phyloP scores from a whole-genome alignment of 2,888 invertebrate genomes.

The Vanessa cardui region DNA sequence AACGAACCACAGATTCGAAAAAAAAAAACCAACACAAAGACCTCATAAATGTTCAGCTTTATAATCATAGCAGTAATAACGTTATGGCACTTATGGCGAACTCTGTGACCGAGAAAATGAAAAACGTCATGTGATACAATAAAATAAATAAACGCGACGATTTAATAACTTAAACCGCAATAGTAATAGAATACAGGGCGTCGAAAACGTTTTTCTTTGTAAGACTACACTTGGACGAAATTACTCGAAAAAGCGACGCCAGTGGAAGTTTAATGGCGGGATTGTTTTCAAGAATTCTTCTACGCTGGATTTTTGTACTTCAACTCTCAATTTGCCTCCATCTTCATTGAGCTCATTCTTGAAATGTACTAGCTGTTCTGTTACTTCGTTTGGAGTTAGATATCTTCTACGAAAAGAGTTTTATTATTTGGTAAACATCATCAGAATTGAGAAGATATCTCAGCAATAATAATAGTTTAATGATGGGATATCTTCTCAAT shows the following conservation, averaged over 20 bases:
- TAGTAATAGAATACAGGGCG: constrained; percentile 45
- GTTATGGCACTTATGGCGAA: too few relatives aligned
- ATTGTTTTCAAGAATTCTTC: constrained; percentile 36
- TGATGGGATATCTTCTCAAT: too few relatives aligned
- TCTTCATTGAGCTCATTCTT: constrained; percentile 16
- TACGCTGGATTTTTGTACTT: constrained; percentile 20
- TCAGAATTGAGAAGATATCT: too few relatives aligned
- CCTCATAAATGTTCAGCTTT: too few relatives aligned
- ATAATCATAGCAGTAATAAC: too few relatives aligned
- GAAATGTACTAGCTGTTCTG: not conserved
- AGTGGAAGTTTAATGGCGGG: constrained; percentile 41
- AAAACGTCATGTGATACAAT: not conserved
- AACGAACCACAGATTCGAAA: too few relatives aligned
- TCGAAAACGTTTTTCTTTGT: constrained; percentile 55
- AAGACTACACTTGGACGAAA: constrained; percentile 52
- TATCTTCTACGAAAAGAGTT: too few relatives aligned
- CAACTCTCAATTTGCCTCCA: constrained; percentile 24
- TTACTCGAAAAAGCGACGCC: constrained; percentile 44
- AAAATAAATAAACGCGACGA: constrained; percentile 21
- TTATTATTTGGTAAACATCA: too few relatives aligned
- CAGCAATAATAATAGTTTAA: too few relatives aligned
- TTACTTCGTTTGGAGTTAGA: not conserved
- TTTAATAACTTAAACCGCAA: constrained; percentile 34
- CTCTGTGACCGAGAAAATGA: not conserved
- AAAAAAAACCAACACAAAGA: too few relatives aligned